Conservation (phyloP, 2,888 invertebrate species). For the Napeogenes sylphis region DNA sequence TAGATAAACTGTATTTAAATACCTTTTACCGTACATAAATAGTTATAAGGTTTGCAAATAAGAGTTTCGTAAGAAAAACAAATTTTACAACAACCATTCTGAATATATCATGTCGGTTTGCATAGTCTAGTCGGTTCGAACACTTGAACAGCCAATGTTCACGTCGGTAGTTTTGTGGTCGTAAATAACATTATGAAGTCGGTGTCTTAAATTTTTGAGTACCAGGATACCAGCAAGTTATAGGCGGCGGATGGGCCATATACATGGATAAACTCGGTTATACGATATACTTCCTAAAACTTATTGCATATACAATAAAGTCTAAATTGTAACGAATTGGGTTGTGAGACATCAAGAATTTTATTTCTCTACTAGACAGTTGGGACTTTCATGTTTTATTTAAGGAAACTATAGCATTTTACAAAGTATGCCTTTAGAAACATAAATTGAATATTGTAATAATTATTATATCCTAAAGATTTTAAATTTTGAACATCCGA, state of each 20-base stretch:
- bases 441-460: not conserved
- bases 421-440: slow-evolving; percentile 4
- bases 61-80: no score
- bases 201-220: slow-evolving; percentile 20
- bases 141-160: slow-evolving; percentile 6
- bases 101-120: not conserved
- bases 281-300: not conserved
- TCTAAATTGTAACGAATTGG: slow-evolving; percentile 10
- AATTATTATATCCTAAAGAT: no score
- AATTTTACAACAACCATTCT: no score
- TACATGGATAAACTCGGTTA: not conserved
- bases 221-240: slow-evolving; percentile 19
- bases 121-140: not conserved
- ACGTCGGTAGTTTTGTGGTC: slow-evolving; percentile 6
- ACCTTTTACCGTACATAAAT: not conserved
- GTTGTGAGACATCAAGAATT: slow-evolving; percentile 12
- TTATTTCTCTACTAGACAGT: slow-evolving; percentile 11
- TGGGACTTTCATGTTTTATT: slow-evolving; percentile 13
- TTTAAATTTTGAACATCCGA: no score
- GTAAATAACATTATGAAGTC: slow-evolving; percentile 15
- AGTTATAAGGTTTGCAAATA: not conserved
- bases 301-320: slow-evolving; percentile 4
- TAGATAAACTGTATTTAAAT: not conserved
- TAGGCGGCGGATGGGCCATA: slow-evolving; percentile 8
- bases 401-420: slow-evolving; percentile 4